phyloP scores from a whole-genome alignment of 2,888 invertebrate genomes.

The Altica lythri region DNA sequence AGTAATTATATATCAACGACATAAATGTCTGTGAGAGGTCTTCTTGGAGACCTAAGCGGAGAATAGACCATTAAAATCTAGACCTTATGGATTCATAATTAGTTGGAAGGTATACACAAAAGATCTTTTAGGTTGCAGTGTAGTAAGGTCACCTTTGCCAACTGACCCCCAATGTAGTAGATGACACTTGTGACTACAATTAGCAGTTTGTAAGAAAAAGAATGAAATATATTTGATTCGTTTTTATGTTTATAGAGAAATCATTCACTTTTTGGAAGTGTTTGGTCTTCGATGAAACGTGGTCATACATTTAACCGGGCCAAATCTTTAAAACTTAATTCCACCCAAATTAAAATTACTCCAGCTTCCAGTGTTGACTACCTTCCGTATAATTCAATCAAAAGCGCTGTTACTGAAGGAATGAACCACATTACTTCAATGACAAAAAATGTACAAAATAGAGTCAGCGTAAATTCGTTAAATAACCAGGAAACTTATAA shows the following conservation, averaged over 20 bases:
- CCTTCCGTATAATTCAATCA: conserved; percentile 64
- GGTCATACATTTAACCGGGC: conserved; percentile 67
- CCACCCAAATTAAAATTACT: conserved; percentile 59
- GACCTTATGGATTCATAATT: too few relatives aligned
- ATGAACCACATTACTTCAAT: conserved; percentile 64
- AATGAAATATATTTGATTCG: not conserved
- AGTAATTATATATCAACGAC: too few relatives aligned
- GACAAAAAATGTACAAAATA: conserved; percentile 56
- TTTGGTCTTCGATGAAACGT: conserved; percentile 91
- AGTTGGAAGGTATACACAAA: too few relatives aligned
- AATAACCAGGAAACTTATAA: conserved; percentile 52
- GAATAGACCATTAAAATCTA: too few relatives aligned
- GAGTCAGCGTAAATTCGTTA: conserved; percentile 50
- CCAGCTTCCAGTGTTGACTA: conserved; percentile 60
- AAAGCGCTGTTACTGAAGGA: conserved; percentile 61
- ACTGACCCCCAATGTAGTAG: too few relatives aligned
- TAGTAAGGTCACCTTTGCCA: too few relatives aligned
- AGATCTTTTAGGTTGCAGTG: too few relatives aligned
- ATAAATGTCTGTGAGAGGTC: too few relatives aligned
- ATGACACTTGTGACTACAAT: too few relatives aligned
- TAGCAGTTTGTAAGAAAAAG: not conserved
- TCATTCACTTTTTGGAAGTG: conserved; percentile 93
- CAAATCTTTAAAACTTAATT: conserved; percentile 64
- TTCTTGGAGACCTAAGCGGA: too few relatives aligned
- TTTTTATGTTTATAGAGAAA: conserved; percentile 75